Conservation (phyloP, 1,140 invertebrate genomes). For the Brachionus asplanchnoidis region DNA sequence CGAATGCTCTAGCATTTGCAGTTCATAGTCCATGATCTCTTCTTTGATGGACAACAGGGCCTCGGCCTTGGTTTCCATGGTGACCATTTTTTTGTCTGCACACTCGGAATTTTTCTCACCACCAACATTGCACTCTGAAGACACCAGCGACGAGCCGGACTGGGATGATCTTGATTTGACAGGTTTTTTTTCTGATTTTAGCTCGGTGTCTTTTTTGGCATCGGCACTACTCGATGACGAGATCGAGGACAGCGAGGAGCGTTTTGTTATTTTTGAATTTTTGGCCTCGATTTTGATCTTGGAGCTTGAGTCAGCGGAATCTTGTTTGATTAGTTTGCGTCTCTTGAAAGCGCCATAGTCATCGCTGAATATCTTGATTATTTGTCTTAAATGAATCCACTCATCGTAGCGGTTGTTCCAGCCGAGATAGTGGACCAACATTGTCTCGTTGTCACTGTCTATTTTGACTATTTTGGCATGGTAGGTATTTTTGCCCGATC, state of each 20-base stretch:
- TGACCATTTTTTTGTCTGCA: not conserved
- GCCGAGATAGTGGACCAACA: slow-evolving; percentile 33
- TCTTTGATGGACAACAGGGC: slow-evolving; percentile 12
- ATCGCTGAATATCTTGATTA: slow-evolving; percentile 18
- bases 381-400: slow-evolving; percentile 32
- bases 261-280: not conserved
- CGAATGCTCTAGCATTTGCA: not conserved
- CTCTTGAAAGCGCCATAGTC: slow-evolving; percentile 29
- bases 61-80: not conserved
- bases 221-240: not conserved
- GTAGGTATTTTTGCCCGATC: slow-evolving; percentile 5
- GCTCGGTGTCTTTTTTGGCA: not conserved
- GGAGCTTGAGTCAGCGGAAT: not conserved
- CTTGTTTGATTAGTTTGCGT: not conserved
- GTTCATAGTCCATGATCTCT: slow-evolving; percentile 33
- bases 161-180: not conserved
- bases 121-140: not conserved
- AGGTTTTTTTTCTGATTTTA: not conserved
- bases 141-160: not conserved
- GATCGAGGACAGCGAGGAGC: not conserved
- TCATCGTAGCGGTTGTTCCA: slow-evolving; percentile 41
- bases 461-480: slow-evolving; percentile 32
- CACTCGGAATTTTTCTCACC: not conserved
- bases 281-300: not conserved
- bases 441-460: not conserved